These are phyloP conservation scores for Belgica antarctica DNA, from an alignment of 2,888 invertebrate genomes.

Conservation along the genomic window DNA sequence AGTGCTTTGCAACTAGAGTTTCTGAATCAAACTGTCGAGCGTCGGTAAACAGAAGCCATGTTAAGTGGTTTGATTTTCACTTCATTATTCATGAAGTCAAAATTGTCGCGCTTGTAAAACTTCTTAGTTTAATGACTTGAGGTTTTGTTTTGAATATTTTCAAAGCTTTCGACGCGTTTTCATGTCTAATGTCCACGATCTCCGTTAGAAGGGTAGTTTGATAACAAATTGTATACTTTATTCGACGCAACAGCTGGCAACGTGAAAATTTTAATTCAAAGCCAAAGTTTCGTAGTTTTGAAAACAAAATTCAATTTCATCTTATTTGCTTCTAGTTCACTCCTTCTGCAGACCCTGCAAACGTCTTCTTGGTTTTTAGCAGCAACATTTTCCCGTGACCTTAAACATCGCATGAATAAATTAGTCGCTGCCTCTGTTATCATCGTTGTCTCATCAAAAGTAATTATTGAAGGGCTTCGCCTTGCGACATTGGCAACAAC, in stretches of 20 bases:
- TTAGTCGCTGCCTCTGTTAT: constrained; percentile 6
- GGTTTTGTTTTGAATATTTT: not conserved
- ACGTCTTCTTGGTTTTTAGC: not conserved
- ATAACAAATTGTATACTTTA: too few relatives aligned
- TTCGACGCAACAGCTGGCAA: too few relatives aligned
- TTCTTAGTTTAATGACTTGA: not conserved
- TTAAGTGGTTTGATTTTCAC: constrained; percentile 3
- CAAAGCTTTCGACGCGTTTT: not conserved
- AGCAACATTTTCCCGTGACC: not conserved
- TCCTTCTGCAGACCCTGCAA: too few relatives aligned
- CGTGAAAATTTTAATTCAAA: too few relatives aligned
- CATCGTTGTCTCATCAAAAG: constrained; percentile 8
- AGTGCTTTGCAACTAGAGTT: not conserved
- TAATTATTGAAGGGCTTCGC: constrained; percentile 24
- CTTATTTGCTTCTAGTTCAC: not conserved
- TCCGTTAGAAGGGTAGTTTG: too few relatives aligned
- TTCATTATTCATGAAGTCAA: not conserved
- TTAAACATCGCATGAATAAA: constrained; percentile 33
- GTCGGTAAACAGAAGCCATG: not conserved
- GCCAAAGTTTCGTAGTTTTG: too few relatives aligned
- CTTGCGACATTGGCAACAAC: not conserved
- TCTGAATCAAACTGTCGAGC: not conserved
- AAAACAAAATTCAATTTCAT: not conserved
- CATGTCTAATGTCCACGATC: not conserved
- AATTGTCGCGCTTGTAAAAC: constrained; percentile 28